Evolutionary conservation across 2,888 invertebrate genomes (phyloP).

Genomic region (Scelioninae gen. 2): DNA sequence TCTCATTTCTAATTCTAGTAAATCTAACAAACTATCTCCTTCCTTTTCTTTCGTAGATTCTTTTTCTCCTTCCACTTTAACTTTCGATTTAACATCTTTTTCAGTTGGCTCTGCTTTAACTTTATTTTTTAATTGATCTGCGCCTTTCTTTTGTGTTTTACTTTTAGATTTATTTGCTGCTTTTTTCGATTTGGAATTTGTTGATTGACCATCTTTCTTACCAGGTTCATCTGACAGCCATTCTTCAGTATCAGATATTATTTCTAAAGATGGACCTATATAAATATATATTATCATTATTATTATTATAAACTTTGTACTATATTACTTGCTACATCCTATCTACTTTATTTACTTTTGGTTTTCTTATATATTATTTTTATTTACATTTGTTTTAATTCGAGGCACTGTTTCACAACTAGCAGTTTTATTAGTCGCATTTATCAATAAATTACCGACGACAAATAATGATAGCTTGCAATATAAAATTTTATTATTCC

Average conservation of each 20-base stretch:
- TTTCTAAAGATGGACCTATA: slow-evolving; percentile 73
- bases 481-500: too few relatives aligned
- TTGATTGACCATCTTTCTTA: slow-evolving; percentile 65
- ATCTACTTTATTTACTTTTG: too few relatives aligned
- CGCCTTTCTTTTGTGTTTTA: slow-evolving; percentile 61
- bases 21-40: slow-evolving; percentile 76
- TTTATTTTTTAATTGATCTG: slow-evolving; percentile 61
- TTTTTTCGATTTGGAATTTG: slow-evolving; percentile 63
- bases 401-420: too few relatives aligned
- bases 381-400: too few relatives aligned
- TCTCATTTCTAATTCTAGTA: slow-evolving; percentile 79
- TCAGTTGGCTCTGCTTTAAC: slow-evolving; percentile 60
- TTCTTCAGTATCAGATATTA: slow-evolving; percentile 74
- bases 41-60: slow-evolving; percentile 68
- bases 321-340: too few relatives aligned
- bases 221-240: slow-evolving; percentile 68
- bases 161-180: slow-evolving; percentile 62
- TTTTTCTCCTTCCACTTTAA: slow-evolving; percentile 66
- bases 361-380: too few relatives aligned
- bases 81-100: slow-evolving; percentile 53
- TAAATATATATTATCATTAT: neutral
- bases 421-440: too few relatives aligned
- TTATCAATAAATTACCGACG: too few relatives aligned
- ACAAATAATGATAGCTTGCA: too few relatives aligned
- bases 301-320: neutral